phyloP scores from a whole-genome alignment of 2,797 vertebrate genomes.

The Sarcoramphus papa region DNA sequence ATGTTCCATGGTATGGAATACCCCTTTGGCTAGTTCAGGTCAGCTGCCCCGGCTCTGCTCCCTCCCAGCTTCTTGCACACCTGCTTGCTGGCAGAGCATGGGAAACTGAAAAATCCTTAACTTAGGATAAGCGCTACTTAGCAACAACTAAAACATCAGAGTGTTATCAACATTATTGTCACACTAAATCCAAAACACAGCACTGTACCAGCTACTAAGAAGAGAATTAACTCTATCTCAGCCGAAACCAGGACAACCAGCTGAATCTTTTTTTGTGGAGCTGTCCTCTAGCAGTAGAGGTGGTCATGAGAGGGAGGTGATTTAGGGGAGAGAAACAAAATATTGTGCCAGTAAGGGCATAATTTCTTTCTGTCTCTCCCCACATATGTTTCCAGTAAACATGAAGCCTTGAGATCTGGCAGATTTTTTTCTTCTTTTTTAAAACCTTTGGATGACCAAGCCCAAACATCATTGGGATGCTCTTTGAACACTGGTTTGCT shows the following conservation, averaged over 20 bases:
- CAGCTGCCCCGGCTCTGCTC: too few relatives aligned
- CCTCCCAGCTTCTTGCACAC: too few relatives aligned
- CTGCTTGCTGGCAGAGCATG: too few relatives aligned
- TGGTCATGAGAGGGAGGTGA: background rate
- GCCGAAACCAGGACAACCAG: fast-evolving
- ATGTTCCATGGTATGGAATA: too few relatives aligned
- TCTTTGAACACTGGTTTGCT: background rate
- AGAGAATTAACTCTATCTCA: too few relatives aligned
- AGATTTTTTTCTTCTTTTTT: background rate
- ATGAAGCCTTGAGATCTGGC: background rate
- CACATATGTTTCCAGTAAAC: background rate
- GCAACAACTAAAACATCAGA: too few relatives aligned
- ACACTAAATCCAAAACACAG: too few relatives aligned
- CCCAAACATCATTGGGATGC: background rate
- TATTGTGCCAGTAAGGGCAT: background rate
- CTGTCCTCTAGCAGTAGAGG: background rate
- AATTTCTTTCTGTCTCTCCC: background rate
- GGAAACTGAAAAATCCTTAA: too few relatives aligned
- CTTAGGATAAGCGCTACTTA: too few relatives aligned
- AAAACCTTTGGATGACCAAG: background rate
- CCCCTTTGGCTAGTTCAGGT: too few relatives aligned
- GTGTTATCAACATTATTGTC: too few relatives aligned
- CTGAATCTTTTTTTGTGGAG: background rate
- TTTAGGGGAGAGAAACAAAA: background rate
- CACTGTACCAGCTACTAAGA: too few relatives aligned